phyloP scores from a whole-genome alignment of 2,888 invertebrate species.

The Gnatocerus cornutus region DNA sequence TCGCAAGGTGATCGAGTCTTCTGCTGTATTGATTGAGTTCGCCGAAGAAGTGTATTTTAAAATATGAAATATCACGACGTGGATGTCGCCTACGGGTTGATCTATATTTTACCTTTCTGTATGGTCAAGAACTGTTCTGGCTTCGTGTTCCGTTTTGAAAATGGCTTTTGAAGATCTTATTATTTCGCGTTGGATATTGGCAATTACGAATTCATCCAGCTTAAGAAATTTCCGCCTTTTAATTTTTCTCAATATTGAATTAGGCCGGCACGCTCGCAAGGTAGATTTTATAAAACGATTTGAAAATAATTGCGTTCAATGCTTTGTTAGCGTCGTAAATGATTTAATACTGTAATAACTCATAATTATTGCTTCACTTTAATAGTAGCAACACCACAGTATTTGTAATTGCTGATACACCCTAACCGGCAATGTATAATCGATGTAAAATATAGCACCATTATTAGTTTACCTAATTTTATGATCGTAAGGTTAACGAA shows the following conservation, averaged over 20 bases:
- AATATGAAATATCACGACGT: constrained; percentile 15
- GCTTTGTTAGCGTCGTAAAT: neutral
- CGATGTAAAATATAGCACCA: constrained; percentile 17
- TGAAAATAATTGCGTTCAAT: constrained; percentile 14
- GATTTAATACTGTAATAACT: constrained; percentile 19
- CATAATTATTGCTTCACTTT: constrained; percentile 15
- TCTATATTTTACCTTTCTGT: constrained; percentile 17
- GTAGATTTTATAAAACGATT: constrained; percentile 1
- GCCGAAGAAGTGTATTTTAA: constrained; percentile 10
- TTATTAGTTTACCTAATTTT: neutral
- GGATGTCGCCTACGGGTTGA: constrained; percentile 13
- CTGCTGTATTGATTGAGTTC: constrained; percentile 13
- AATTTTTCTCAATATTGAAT: neutral
- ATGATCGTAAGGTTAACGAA: constrained; percentile 20
- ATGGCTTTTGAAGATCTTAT: neutral
- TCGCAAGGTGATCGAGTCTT: too few relatives aligned
- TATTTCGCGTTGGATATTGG: neutral
- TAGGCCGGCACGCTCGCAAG: neutral
- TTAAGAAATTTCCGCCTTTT: neutral
- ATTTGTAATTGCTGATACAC: constrained; percentile 23
- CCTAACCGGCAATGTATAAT: constrained; percentile 13
- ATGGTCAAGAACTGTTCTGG: constrained; percentile 1
- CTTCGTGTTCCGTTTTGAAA: neutral
- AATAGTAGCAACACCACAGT: constrained; percentile 12
- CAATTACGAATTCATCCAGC: neutral